Evolutionary conservation across 2,888 invertebrate genomes (phyloP), one percentile per base, ranked within the genome.

Genomic region (Hemaris fuciformis): DNA sequence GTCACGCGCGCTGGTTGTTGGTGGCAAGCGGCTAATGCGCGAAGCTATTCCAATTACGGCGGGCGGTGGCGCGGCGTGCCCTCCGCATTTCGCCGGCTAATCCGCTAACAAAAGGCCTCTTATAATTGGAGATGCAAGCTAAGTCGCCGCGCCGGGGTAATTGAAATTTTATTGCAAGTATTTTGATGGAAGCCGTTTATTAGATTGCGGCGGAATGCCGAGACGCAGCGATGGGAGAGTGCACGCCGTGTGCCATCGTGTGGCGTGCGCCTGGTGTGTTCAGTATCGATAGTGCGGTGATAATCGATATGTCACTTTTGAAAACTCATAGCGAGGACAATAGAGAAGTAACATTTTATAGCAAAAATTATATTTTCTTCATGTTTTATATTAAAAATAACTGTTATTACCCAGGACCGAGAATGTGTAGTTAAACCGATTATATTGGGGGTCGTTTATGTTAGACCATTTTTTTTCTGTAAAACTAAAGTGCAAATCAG

Each of bases 151-250:
- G 73, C 69, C 70, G 67, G 70, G 77, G 77, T 82, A 84, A 83
- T 83, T 81, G 82, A 79, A 84, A 83, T 81, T 84, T 85, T 85
- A 86, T 85, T 83, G 84, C 82, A 73, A 76, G 61, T 68, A 69
- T 75, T 78, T 73, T 74, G 76, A 74, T 75, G 73, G 69, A 65
- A 64, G 66, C 69, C 58, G 64, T 66, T 48, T 48, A 38, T 59
- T 38, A 53, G 31, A 53, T 20, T 53, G 48, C 18, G 53, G 53
- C 23, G 46, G 46, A 46, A 46, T 46, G 46, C 46, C 46, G 46
- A 5, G 23, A 23, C 15, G 27, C n/a, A n/a, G n/a, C n/a, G n/a
- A n/a, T n/a, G n/a, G n/a, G n/a, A n/a, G n/a, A n/a, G n/a, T n/a
- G n/a, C 42, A 41, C 59, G 57, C 2, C 20, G 45, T 8, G 45